Conservation (phyloP, 2,888 invertebrate genomes). For the Coelinius sp. region DNA sequence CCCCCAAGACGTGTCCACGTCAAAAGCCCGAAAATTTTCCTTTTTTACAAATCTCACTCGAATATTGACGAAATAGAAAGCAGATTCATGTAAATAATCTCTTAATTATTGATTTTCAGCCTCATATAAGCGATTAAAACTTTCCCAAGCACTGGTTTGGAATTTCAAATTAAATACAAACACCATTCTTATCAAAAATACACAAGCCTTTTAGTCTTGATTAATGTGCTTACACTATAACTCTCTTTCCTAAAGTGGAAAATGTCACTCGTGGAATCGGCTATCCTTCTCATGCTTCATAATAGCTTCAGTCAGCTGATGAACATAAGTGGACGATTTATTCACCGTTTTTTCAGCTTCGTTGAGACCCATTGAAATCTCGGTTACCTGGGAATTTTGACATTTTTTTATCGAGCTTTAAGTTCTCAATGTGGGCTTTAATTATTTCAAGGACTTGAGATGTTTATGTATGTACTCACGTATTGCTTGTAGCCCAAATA, state of each 20-base stretch:
- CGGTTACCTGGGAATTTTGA: slow-evolving; percentile 64
- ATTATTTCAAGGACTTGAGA: not conserved
- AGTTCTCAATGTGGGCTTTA: not conserved
- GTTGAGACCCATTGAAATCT: slow-evolving; percentile 68
- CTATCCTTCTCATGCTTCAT: slow-evolving; percentile 57
- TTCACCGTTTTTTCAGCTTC: slow-evolving; percentile 67
- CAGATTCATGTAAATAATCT: too few relatives aligned
- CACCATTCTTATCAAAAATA: not conserved
- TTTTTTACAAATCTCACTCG: too few relatives aligned
- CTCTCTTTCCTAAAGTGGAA: slow-evolving; percentile 15
- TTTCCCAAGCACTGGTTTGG: not conserved
- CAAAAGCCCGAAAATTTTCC: too few relatives aligned
- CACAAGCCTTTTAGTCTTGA: not conserved
- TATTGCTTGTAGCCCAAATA: slow-evolving; percentile 71
- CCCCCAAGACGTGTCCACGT: too few relatives aligned
- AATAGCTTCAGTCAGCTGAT: slow-evolving; percentile 64
- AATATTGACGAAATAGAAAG: too few relatives aligned
- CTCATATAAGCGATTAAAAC: not conserved
- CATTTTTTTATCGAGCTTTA: not conserved
- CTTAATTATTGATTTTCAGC: too few relatives aligned
- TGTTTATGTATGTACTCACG: slow-evolving; percentile 61
- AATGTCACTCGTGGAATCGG: slow-evolving; percentile 45
- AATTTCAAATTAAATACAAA: not conserved
- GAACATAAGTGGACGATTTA: slow-evolving; percentile 63
- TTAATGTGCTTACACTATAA: not conserved